Base-by-base conservation (phyloP, 2,113 vertebrate species). In the Eudyptes chrysolophus region DNA sequence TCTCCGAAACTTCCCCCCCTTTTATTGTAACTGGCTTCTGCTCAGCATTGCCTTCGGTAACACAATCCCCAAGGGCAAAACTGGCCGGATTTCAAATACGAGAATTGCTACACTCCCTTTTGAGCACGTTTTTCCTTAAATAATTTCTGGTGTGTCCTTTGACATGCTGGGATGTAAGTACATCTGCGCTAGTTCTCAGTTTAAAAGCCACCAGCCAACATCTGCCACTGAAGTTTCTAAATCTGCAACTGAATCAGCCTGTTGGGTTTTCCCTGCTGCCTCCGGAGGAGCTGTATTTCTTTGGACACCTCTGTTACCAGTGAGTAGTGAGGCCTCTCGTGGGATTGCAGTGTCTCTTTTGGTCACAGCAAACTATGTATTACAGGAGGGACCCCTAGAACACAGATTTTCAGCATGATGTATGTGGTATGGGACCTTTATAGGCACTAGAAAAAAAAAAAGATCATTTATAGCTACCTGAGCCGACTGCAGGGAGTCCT, bases 271-370 rank as follows among this genome's bases (percentile, higher is more conserved):
- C 18, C 29, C 34, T 62, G 44, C 52, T 76, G 40, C 0, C 38
- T 66, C 42, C 27, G 69, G 22, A 80, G 52, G 6, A 34, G 21
- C 36, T 10, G 0, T 0, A 10, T 22, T 75, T 38, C 40, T 52
- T 27, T 27, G 32, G 30, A 17, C 32, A 49, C 34, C 32, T 72
- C 62, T 6, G 0, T 12, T 22, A n/a, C 46, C 26, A 27, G 36
- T 1, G 55, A 20, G 34, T 10, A 12, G 25, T 4, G 32, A 71
- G 36, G 49, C 20, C 25, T 29, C 55, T 36, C 7, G 0, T 5
- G 68, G 34, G 40, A 32, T 27, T 29, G 65, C 27, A 1, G 26
- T 5, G 3, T 8, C 40, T 49, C 46, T 32, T 46, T 13, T 27
- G 70, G 66, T n/a, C 74, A 21, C 61, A 68, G 27, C 34, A 75